These are phyloP conservation scores for Drosophila maculinotata DNA, from an alignment of 2,888 invertebrate genomes.

Conservation along the genomic window DNA sequence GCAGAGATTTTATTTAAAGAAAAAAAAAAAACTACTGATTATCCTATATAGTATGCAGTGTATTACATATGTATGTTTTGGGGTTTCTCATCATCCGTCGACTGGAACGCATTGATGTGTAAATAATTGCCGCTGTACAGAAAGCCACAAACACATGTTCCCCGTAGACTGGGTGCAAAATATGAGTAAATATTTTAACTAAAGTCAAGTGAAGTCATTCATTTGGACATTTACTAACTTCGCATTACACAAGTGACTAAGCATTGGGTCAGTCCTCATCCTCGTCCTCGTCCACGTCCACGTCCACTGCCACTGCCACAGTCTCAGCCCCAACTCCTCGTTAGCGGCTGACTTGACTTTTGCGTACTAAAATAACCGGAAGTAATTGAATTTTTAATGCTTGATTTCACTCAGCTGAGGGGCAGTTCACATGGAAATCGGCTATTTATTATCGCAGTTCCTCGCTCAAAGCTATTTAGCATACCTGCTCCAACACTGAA, in stretches of 20 bases:
- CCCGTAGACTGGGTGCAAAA: constrained; percentile 34
- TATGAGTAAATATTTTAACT: constrained; percentile 79
- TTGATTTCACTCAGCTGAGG: constrained; percentile 66
- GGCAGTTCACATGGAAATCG: constrained; percentile 9
- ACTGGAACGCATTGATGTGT: constrained; percentile 64
- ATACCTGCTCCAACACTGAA: constrained; percentile 10
- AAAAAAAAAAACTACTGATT: too few relatives aligned
- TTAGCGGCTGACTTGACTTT: constrained; percentile 58
- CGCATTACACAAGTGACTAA: constrained; percentile 75
- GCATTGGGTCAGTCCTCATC: constrained; percentile 48
- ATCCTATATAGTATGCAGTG: constrained; percentile 24
- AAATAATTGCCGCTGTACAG: constrained; percentile 56
- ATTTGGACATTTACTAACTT: constrained; percentile 78
- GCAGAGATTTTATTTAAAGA: neutral
- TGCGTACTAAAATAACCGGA: constrained; percentile 78
- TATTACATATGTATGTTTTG: constrained; percentile 27
- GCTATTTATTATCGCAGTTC: constrained; percentile 36
- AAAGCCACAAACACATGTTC: constrained; percentile 71
- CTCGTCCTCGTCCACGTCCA: constrained; percentile 11
- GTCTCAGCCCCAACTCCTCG: constrained; percentile 14
- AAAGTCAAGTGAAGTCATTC: constrained; percentile 76
- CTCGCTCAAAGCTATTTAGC: constrained; percentile 27
- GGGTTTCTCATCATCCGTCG: constrained; percentile 5
- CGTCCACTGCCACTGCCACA: constrained; percentile 13
- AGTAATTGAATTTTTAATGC: constrained; percentile 75